Evolutionary conservation across 2,888 invertebrate genomes (phyloP), one percentile per base, ranked within the genome.

Genomic region (Noctua janthina): DNA sequence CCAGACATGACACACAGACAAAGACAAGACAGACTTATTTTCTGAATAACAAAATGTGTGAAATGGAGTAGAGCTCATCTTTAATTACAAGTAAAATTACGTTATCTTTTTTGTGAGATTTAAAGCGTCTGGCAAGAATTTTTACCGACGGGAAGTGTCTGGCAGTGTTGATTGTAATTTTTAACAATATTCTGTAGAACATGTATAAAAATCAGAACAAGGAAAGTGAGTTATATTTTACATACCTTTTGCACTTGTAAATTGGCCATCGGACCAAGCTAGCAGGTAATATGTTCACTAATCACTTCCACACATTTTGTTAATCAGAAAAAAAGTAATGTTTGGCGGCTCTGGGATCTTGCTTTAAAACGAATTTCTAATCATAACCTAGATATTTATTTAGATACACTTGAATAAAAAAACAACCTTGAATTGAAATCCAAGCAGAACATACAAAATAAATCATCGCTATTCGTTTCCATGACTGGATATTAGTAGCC

Each of bases 351-450:
- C 5, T 66, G 39, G 17, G 17, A 8, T 17, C 66, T 66, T 39
- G 66, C 17, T 39, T 66, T 39, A 10, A 39, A 73, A 67, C n/a
- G 1, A 70, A 39, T 51, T 43, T 29, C 23, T 83, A 66, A 54
- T 82, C 17, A 54, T 39, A 54, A 46, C n/a, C 17, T 51, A 59
- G 13, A 43, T 15, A 67, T 46, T 68, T n/a, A n/a, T 46, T 43
- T 46, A n/a, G 46, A 68, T 46, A 67, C 8, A 43, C 15, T 46
- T 46, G 4, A 23, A 46, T n/a, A n/a, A 56, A 75, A 56, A 76
- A 76, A 56, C 29, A 54, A 76, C 35, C 20, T 56, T 77, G 46
- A 77, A 46, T 46, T n/a, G 6, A 78, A 78, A 68, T 67, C 23
- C 13, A 67, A 77, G 35, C 23, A 35, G 17, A 46, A 35, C 56